Evolutionary conservation across 2,113 vertebrate genomes (phyloP), one percentile per base, ranked within the genome.

Genomic region (Penelope pileata): DNA sequence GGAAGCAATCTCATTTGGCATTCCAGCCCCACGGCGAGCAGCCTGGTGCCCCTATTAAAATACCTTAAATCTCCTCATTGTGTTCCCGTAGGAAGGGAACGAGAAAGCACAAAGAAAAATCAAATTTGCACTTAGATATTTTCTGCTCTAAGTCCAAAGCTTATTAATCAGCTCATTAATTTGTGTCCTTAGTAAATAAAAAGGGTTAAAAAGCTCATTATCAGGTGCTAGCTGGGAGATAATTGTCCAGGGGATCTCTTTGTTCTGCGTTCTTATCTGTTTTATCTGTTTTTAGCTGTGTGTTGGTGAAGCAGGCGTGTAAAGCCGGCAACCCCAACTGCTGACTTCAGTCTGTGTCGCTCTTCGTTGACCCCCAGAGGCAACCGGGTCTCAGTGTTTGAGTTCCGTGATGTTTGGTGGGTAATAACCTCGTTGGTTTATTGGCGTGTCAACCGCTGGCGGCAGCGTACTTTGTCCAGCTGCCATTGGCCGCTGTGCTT

Each of bases 211-310:
- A 86, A 79, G 42, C 69, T 82, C 22, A 6, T 6, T 66, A 1
- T 56, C 10, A 77, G 74, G 86, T 58, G 77, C 67, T 32, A 32
- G 58, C 30, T 64, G 68, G 54, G 80, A 83, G 82, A 63, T 87
- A 94, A 86, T 89, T 96, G 93, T 94, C 93, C 85, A 38, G 90
- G 75, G 50, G 80, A 58, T 94, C 79, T 93, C 91, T 93, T 96
- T 94, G 95, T 95, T 93, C 90, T 83, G 56, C 64, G 32, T 83
- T 89, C 58, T 89, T 92, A 92, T 91, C 80, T 86, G 29, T 93
- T 90, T 90, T 77, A 88, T 88, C 86, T 96, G 76, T 95, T 94
- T 96, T 95, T 93, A 95, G 91, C 88, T 54, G n/a, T 45, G 82
- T 5, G 0, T 73, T 84, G 66, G 77, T 88, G 69, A 91, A 86